phyloP scores from a whole-genome alignment of 2,113 vertebrate genomes.

The Misgurnus anguillicaudatus region DNA sequence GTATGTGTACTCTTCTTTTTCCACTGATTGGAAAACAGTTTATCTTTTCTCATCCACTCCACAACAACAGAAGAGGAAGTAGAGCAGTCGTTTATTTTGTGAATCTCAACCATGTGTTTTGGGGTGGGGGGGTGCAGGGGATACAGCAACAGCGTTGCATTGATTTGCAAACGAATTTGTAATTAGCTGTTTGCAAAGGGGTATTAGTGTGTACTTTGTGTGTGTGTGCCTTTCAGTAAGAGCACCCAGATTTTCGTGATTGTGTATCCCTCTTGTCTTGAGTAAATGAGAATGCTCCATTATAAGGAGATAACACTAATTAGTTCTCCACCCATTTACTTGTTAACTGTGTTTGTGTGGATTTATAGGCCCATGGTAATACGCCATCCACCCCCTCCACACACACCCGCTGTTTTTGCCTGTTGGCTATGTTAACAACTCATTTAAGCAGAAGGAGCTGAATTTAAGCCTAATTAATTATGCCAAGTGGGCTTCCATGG shows the following conservation, averaged over 20 bases:
- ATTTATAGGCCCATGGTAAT: conserved; percentile 70
- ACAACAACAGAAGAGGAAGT: conserved; percentile 50
- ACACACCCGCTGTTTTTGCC: conserved; percentile 56
- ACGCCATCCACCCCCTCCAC: conserved; percentile 41
- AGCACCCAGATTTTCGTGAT: conserved; percentile 48
- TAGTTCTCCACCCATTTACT: conserved; percentile 80
- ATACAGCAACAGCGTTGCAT: conserved; percentile 61
- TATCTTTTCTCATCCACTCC: conserved; percentile 46
- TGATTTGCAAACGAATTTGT: conserved; percentile 77
- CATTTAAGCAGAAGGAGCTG: conserved; percentile 62
- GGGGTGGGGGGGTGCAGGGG: conserved; percentile 33
- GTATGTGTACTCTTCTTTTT: conserved; percentile 11
- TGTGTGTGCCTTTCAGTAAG: conserved; percentile 41
- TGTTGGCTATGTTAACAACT: conserved; percentile 73
- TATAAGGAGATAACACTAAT: conserved; percentile 82
- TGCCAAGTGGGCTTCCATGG: conserved; percentile 65
- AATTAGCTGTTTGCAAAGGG: conserved; percentile 73
- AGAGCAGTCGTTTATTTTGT: conserved; percentile 47
- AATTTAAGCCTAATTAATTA: conserved; percentile 73
- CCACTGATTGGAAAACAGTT: conserved; percentile 31
- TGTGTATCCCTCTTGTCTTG: conserved; percentile 68
- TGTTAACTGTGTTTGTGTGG: conserved; percentile 78
- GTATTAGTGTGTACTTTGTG: conserved; percentile 61
- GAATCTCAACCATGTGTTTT: conserved; percentile 33
- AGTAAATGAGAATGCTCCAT: conserved; percentile 64